phyloP scores from a whole-genome alignment of 2,113 vertebrate species.

The Aleadryas rufinucha region DNA sequence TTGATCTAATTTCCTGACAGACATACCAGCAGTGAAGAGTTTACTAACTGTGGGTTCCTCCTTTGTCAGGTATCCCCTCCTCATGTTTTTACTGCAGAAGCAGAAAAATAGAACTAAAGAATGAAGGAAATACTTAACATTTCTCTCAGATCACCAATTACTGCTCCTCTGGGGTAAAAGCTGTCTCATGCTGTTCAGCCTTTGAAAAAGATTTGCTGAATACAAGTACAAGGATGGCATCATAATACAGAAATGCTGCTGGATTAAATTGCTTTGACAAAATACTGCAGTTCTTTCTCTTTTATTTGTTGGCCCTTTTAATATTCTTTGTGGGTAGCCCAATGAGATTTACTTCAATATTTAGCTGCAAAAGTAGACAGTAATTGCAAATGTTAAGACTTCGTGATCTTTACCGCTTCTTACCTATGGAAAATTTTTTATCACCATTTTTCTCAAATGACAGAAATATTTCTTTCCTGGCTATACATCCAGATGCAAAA shows the following conservation, averaged over 20 bases:
- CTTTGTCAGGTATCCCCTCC: neutral
- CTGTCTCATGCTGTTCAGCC: neutral
- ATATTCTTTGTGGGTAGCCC: neutral
- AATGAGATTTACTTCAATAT: neutral
- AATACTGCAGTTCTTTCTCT: neutral
- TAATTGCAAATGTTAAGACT: neutral
- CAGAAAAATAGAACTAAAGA: neutral
- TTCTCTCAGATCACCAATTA: neutral
- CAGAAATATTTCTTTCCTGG: neutral
- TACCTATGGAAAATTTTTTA: neutral
- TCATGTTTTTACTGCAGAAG: neutral
- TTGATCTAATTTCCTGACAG: constrained; percentile 1
- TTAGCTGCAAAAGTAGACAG: neutral
- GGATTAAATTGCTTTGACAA: neutral
- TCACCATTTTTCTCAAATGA: neutral
- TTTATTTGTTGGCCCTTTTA: neutral
- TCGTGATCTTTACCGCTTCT: neutral
- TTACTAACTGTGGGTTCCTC: neutral
- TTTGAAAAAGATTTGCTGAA: neutral
- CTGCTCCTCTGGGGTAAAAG: neutral
- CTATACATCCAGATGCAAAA: neutral
- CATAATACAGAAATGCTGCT: neutral
- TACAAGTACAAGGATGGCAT: neutral
- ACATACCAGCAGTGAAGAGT: neutral
- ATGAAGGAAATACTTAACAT: neutral